Base-by-base conservation (phyloP, 2,113 vertebrate species). In the Octodon degus region DNA sequence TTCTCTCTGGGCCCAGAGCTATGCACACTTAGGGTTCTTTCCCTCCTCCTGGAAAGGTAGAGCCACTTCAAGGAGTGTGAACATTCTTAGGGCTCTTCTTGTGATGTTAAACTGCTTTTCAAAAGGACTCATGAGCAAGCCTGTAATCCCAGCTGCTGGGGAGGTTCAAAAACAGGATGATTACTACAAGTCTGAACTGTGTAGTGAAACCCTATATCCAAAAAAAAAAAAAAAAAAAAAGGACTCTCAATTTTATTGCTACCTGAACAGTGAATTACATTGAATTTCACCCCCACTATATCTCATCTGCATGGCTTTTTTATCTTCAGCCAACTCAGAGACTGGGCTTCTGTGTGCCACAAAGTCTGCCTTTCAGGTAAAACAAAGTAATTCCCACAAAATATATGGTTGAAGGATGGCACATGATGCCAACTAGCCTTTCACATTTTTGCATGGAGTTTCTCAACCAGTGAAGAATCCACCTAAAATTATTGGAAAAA, bases 11-110 rank as follows among this genome's bases (percentile, higher is more conserved):
- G 32, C 37, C 8, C 12, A 62, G 20, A 60, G 14, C 24, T 19
- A 8, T 5, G 2, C 40, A 47, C 3, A 47, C 1, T 12, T n/a
- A 40, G 8, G 25, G 1, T 62, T 62, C 25, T 14, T n/a, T 4
- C 50, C 16, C 16, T 53, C 20, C 60, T 50, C 5, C 11, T 25
- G 2, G 62, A 63, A 27, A 60, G 58, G 24, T 0, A 20, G 25
- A 74, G 72, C 37, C 37, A 40, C 72, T 43, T 37, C 19, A 19
- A 24, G 37, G 43, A 24, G 22, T 5, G 19, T 20, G 34, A 79
- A 12, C 37, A 17, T 9, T 55, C 37, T 17, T 53, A 47, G 47
- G 7, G 27, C 25, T 70, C 11, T 72, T 16, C 2, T 3, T 10
- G 32, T 30, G 16, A 72, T 19, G 27, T 34, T 87, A 30, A 84